Evolutionary conservation across 2,888 invertebrate species (phyloP), one percentile per base, ranked within the genome.

Genomic region (Vesta saturnalis): DNA sequence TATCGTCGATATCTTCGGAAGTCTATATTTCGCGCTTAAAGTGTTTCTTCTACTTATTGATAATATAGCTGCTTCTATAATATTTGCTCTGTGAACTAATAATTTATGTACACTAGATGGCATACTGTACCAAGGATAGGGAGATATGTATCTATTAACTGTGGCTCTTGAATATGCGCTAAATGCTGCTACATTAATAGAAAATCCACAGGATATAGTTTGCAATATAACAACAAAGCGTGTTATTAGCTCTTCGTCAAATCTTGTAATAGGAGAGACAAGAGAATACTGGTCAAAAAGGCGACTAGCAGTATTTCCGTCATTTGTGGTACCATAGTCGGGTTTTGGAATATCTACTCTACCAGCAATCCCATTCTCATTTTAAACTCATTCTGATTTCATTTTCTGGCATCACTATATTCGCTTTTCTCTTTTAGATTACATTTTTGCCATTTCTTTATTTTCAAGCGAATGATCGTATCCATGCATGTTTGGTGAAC

Each of bases 101-200:
- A 77, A 61, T 68, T 78, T 77, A 59, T 79, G 79, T 35, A 79
- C 58, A 14, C 75, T 74, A 18, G 75, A 71, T 59, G 78, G 77
- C 79, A 80, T 80, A 57, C 71, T 72, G 60, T 73, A 79, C 77
- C 78, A 79, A 8, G 72, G 75, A 71, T 78, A 80, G 18, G 55
- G 15, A 12, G 64, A 15, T n/a, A 75, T 72, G 60, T 62, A 76
- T 23, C 65, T 15, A 6, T 71, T 18, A 8, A 67, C 73, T 16
- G 72, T 75, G 56, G 46, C 56, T 10, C 56, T 6, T 47, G 61
- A 55, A 72, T 75, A 78, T 55, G 69, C 57, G 64, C 74, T 12
- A 64, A 73, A 78, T 64, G 70, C 66, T 23, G 63, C 58, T 6
- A 70, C 22, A 71, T 79, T 62, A 15, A 79, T 75, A 55, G 71